Evolutionary conservation across 35 echinoderm and acorn worm genomes (phyloP).

Genomic region (Stichopus chloronotus): DNA sequence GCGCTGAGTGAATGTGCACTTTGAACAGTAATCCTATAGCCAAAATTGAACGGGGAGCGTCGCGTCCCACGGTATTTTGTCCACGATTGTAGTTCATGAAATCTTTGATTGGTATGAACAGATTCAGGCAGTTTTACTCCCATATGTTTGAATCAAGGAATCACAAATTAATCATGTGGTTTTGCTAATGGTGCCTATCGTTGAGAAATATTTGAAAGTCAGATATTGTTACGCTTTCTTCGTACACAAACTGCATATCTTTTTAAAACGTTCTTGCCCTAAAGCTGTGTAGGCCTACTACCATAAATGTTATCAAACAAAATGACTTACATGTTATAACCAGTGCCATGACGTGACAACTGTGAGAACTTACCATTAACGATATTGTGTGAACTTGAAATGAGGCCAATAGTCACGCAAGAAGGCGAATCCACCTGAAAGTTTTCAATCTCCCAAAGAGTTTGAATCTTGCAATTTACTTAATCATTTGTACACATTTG

Average conservation of each 20-base stretch:
- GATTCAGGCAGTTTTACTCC: not conserved
- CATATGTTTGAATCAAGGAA: not conserved
- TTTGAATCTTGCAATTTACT: not conserved
- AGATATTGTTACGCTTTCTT: conserved; percentile 16
- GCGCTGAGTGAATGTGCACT: too few relatives aligned
- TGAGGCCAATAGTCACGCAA: not conserved
- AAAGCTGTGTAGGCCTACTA: conserved; percentile 4
- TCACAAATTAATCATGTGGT: conserved; percentile 18
- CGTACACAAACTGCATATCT: not conserved
- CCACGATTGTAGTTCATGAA: not conserved
- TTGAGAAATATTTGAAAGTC: conserved; percentile 16
- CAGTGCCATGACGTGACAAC: not conserved
- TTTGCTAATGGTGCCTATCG: not conserved
- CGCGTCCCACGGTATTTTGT: too few relatives aligned
- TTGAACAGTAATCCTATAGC: too few relatives aligned
- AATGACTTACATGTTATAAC: not conserved
- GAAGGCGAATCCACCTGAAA: not conserved
- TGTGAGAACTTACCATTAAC: not conserved
- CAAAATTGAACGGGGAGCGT: too few relatives aligned
- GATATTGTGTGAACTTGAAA: not conserved
- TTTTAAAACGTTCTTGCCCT: not conserved
- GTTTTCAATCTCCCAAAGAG: not conserved
- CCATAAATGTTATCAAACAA: conserved; percentile 3
- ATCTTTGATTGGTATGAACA: not conserved
- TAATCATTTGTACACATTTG: too few relatives aligned